Conservation (phyloP, 2,797 vertebrate genomes). For the Leucoraja ocellata region DNA sequence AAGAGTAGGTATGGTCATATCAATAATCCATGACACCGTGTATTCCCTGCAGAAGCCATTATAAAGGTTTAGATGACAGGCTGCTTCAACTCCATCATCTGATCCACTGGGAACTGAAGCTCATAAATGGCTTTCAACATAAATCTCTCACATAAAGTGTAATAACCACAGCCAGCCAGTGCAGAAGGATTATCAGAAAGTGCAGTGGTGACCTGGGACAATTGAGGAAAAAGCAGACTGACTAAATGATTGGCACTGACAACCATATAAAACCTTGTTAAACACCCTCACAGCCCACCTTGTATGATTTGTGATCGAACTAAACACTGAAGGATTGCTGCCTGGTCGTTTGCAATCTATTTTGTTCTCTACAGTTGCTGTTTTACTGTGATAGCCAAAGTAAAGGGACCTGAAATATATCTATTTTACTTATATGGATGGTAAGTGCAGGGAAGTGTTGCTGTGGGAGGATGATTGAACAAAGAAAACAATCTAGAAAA, state of each 20-base stretch:
- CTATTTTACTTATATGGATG: not conserved
- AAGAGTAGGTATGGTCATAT: slow-evolving; percentile 80
- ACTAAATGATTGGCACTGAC: slow-evolving; percentile 38
- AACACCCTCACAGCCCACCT: slow-evolving; percentile 26
- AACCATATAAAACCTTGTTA: slow-evolving; percentile 35
- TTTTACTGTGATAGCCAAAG: not conserved
- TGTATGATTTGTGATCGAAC: not conserved
- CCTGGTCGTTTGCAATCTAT: slow-evolving; percentile 4
- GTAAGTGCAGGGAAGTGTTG: not conserved
- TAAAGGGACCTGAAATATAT: not conserved
- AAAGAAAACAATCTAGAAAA: not conserved
- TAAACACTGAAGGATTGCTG: slow-evolving; percentile 1
- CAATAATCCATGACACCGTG: slow-evolving; percentile 87
- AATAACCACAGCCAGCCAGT: slow-evolving; percentile 81
- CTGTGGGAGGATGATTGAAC: not conserved
- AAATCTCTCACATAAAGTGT: slow-evolving; percentile 78
- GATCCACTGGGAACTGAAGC: slow-evolving; percentile 81
- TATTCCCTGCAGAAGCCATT: slow-evolving; percentile 80
- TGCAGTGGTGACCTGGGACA: slow-evolving; percentile 61
- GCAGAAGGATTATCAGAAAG: slow-evolving; percentile 67
- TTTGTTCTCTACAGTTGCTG: not conserved
- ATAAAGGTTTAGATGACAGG: slow-evolving; percentile 77
- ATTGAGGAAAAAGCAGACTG: slow-evolving; percentile 41
- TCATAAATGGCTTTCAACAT: slow-evolving; percentile 88
- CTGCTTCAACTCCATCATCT: slow-evolving; percentile 76